Base-by-base conservation (phyloP, 2,113 vertebrate species). In the Sturnus vulgaris region DNA sequence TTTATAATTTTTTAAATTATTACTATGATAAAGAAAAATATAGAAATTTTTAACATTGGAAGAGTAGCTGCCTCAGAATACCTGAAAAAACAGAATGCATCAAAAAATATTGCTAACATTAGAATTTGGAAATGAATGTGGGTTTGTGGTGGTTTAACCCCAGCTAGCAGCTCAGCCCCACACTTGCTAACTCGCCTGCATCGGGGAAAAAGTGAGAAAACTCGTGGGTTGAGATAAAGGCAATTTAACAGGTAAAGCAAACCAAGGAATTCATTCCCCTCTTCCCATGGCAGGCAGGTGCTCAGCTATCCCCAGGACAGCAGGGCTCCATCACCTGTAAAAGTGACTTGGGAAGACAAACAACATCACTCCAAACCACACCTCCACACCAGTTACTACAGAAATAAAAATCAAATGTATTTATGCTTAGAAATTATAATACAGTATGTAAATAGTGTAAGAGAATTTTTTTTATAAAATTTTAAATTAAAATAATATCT, bases 161-260 rank as follows among this genome's bases (percentile, higher is more conserved):
- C 44, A 57, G 33, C 16, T 11, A 9, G 30, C 4, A 28, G 27
- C 35, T 50, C 20, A 55, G 46, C 39, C 22, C 15, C 11, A 30
- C 3, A 5, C 15, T 69, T 4, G 0, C 5, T 33, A 22, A 10
- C 12, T 50, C 13, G 4, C 4, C 27, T 20, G 5, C 17, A 35
- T 8, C 1, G 1, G 17, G 21, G 7, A 3, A 33, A 33, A 78
- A 22, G 42, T 18, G 28, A 59, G 52, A 11, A 65, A 52, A 31
- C 6, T 35, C 0, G 0, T 66, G 28, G 20, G 23, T 7, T 11
- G 7, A 25, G 28, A 40, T n/a, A 18, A 49, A 70, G 28, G 46
- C 42, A 59, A 33, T 39, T 12, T 52, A 23, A 46, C 5, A 72
- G 49, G 24, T 11, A 3, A 35, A 47, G 25, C 30, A 35, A 33